Conservation (phyloP, 1,140 invertebrate genomes). For the Eciton burchellii region DNA sequence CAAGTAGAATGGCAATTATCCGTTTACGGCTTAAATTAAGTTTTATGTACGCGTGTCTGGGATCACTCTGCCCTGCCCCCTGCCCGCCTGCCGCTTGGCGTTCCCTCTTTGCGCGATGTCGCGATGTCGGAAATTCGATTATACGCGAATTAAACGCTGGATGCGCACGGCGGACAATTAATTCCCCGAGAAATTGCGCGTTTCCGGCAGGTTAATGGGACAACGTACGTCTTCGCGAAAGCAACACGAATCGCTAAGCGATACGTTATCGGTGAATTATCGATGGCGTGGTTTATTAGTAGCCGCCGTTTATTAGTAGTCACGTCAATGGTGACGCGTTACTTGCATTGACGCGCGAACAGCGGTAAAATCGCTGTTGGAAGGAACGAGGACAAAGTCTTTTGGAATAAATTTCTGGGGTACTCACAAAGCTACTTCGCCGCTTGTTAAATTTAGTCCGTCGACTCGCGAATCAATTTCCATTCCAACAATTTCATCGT, state of each 20-base stretch:
- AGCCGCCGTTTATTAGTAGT: neutral
- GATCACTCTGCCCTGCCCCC: neutral
- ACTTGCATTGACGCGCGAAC: neutral
- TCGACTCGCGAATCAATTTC: too few relatives aligned
- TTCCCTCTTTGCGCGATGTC: slow-evolving; percentile 10
- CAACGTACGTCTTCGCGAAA: slow-evolving; percentile 11
- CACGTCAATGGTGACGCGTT: neutral
- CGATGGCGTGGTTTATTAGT: neutral
- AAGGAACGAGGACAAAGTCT: neutral
- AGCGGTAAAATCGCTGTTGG: neutral
- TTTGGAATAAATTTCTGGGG: neutral
- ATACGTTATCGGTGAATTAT: slow-evolving; percentile 35
- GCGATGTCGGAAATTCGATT: slow-evolving; percentile 46
- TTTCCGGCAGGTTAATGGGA: slow-evolving; percentile 49
- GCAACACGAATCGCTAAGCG: neutral
- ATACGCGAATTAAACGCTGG: slow-evolving; percentile 48
- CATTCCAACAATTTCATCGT: too few relatives aligned
- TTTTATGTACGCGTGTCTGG: slow-evolving; percentile 41
- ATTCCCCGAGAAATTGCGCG: slow-evolving; percentile 28
- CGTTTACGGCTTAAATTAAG: slow-evolving; percentile 54
- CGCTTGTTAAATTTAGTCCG: neutral
- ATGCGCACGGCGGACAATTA: slow-evolving; percentile 52
- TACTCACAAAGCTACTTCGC: neutral
- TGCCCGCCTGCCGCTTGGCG: too few relatives aligned
- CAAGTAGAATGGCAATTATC: slow-evolving; percentile 8